These are phyloP conservation scores for Neoitamus cyanurus DNA, from an alignment of 2,888 invertebrate genomes.

Conservation along the genomic window DNA sequence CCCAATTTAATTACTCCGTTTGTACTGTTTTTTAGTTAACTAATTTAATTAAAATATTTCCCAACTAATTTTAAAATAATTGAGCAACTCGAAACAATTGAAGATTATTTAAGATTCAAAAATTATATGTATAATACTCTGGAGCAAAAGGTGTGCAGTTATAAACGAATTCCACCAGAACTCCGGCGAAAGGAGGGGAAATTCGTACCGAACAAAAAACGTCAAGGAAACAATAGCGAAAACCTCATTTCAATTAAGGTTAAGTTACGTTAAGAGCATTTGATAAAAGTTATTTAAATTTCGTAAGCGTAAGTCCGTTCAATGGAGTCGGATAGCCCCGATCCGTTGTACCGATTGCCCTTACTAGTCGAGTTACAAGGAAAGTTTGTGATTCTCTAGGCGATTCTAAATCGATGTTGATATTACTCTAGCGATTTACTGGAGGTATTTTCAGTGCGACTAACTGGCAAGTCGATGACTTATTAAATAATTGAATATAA, in stretches of 20 bases:
- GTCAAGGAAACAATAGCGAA: slow-evolving; percentile 27
- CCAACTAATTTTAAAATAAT: too few relatives aligned
- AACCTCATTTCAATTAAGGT: slow-evolving; percentile 28
- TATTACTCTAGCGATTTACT: slow-evolving; percentile 25
- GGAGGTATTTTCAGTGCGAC: slow-evolving; percentile 61
- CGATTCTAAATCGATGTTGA: slow-evolving; percentile 48
- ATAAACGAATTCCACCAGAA: not conserved
- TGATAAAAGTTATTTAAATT: slow-evolving; percentile 5
- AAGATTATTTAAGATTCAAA: too few relatives aligned
- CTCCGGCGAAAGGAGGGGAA: not conserved
- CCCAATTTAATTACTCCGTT: too few relatives aligned
- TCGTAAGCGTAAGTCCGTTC: not conserved
- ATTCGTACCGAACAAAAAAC: not conserved
- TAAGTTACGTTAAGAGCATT: slow-evolving; percentile 38
- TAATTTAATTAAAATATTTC: too few relatives aligned
- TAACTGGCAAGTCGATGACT: slow-evolving; percentile 10
- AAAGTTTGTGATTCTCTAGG: slow-evolving; percentile 48
- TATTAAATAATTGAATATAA: slow-evolving; percentile 4
- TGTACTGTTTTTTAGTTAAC: too few relatives aligned
- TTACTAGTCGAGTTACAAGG: not conserved
- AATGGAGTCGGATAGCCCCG: not conserved
- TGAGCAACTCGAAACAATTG: not conserved
- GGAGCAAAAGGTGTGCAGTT: too few relatives aligned
- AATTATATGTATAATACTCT: too few relatives aligned
- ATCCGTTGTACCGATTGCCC: not conserved